A percentile compares a stretch with the other conserved stretches of the same genome.
These are phyloP conservation scores for Pyrrhosoma nymphula DNA, from an alignment of 2,888 invertebrate species.

Conservation along the genomic window DNA sequence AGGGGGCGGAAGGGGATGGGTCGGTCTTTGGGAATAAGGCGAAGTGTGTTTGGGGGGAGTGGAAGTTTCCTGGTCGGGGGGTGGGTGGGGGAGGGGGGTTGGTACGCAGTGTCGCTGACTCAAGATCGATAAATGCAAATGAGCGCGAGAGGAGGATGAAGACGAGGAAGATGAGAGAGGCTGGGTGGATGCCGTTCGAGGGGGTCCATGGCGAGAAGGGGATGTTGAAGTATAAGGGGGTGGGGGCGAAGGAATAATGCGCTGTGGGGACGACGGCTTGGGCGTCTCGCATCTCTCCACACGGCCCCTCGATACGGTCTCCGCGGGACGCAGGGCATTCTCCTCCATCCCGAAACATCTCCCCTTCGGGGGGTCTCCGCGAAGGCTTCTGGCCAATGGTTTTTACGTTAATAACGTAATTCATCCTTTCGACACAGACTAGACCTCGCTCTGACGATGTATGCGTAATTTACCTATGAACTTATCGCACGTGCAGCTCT, in stretches of 20 bases:
- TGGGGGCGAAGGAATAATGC: not conserved
- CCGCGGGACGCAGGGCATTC: not conserved
- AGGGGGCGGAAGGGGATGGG: not conserved
- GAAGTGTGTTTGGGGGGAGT: not conserved
- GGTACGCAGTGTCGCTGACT: constrained; percentile 65
- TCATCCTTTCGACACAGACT: no score
- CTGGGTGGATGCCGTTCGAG: not conserved
- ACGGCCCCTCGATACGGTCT: constrained; percentile 51
- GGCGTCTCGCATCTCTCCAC: constrained; percentile 52
- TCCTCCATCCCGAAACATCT: not conserved
- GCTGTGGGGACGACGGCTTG: not conserved
- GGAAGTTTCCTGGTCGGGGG: not conserved
- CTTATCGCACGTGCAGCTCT: no score
- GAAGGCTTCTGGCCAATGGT: no score
- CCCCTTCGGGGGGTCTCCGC: no score
- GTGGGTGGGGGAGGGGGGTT: not conserved
- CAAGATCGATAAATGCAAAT: constrained; percentile 64
- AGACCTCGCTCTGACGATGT: no score
- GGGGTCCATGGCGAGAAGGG: not conserved
- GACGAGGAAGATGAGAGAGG: constrained; percentile 7
- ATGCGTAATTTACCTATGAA: no score
- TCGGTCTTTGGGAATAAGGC: not conserved
- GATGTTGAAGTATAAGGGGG: not conserved
- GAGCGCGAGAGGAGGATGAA: constrained; percentile 41
- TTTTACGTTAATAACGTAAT: no score